A percentile compares a stretch with the other conserved stretches of the same genome.
phyloP scores from a whole-genome alignment of 1,140 invertebrate genomes.

The Helicoverpa armigera region DNA sequence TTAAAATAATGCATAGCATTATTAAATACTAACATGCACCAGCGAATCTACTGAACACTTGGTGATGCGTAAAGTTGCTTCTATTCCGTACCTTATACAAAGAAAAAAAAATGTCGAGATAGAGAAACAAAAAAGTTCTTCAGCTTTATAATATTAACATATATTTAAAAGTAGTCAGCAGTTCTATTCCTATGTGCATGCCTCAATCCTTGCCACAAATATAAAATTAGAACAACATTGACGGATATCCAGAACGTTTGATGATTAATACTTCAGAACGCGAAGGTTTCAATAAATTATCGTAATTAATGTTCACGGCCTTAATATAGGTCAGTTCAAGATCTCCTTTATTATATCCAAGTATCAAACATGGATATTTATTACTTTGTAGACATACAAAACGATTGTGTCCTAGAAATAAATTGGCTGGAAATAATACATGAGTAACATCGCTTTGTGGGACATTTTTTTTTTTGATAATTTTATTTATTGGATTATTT shows the following conservation, averaged over 20 bases:
- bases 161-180: no score
- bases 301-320: background rate
- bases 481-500: slow-evolving; percentile 15
- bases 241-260: slow-evolving; percentile 1
- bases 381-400: slow-evolving; percentile 10
- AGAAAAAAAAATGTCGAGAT: no score
- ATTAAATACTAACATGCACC: no score
- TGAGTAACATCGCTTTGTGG: background rate
- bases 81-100: no score
- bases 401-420: slow-evolving; percentile 20
- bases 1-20: no score
- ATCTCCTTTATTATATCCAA: slow-evolving; percentile 3
- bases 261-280: slow-evolving; percentile 6
- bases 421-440: background rate
- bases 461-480: background rate
- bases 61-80: no score
- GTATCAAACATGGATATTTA: background rate
- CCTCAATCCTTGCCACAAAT: background rate
- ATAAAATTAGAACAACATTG: slow-evolving; percentile 7
- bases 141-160: no score
- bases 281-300: slow-evolving; percentile 27
- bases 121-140: no score
- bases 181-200: background rate
- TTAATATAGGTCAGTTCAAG: slow-evolving; percentile 7
- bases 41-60: no score